Base-by-base conservation (phyloP, 1,140 invertebrate genomes). In the Planococcus citri region DNA sequence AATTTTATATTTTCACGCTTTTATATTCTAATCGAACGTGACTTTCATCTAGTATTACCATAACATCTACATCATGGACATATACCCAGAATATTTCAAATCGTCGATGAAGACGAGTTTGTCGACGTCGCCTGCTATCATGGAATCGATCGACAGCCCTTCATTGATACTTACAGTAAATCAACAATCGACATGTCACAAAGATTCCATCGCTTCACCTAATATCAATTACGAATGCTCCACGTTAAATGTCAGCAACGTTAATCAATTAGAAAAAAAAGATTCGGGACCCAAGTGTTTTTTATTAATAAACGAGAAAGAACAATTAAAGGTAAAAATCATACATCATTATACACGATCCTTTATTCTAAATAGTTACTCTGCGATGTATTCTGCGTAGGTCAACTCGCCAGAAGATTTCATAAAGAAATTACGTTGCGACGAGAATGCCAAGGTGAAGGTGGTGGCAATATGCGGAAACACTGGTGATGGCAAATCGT, bases 381-480 rank as follows among this genome's bases (percentile, higher is more conserved):
- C 14, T n/a, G n/a, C 14, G 68, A 68, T 68, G 14, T 14, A 37
- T 60, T 14, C 70, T 69, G 41, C 10, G 21, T 80, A 80, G 73
- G 80, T 86, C 1, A 76, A 78, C 0, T 80, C 74, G 68, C 76
- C 75, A 0, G 81, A 85, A 70, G 74, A 82, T 29, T 85, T 86
- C 73, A 74, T 80, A 12, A 76, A 79, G 20, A 78, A 79, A 71
- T 73, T 86, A 0, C 76, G 78, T 14, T 83, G 81, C 71, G 72
- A 72, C 6, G 76, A 79, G 20, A 76, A 73, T 10, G 75, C 79
- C 21, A 75, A 78, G 75, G 84, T 92, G 1, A 93, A 92, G 80
- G 90, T 93, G 21, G 85, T 93, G 1, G 90, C 90, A 1, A 91
- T 94, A 75, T 91, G 93, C 82, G 91, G 91, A 0, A 92, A 91